Base-by-base conservation (phyloP, 1,140 invertebrate species). In the Hypothenemus hampei region DNA sequence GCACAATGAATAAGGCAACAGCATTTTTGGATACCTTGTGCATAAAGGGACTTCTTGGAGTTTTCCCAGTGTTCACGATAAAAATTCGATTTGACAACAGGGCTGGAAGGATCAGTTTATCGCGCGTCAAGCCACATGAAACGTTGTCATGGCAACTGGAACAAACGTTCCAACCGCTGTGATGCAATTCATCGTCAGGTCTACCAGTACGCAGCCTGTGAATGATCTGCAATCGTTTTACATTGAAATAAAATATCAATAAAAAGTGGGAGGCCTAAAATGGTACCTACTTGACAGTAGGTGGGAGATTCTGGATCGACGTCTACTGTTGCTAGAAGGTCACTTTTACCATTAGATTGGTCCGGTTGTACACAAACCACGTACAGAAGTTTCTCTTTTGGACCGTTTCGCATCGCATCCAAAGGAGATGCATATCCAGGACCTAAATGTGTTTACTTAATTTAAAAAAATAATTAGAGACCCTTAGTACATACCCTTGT, bases 141-240 rank as follows among this genome's bases (percentile, higher is more conserved):
- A 67, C 59, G 26, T 70, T 68, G 1, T 70, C 64, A 41, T 72
- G 64, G 70, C 93, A 97, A 73, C 91, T 94, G 58, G 91, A 93
- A 69, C 95, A 98, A 6, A 91, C 81, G 68, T 98, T 98, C 94
- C 94, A 98, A 0, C 94, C 95, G 13, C 83, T 87, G 69, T 98
- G 95, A 69, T 98, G 95, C 0, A 98, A 69, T 71, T 98, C 95
- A 67, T 98, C 91, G 1, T 84, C 87, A 4, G 78, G 66, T 46
- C 86, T 71, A n/a, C 83, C 82, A 65, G 93, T 86, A 52, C 83
- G 77, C 0, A 91, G 77, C 39, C 91, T 85, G 68, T 91, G 84
- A 41, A 98, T 87, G 3, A 98, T 87, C 94, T 97, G 65, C 23
- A 51, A 41, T 21, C 46, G 23, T 13, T n/a, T 19, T 35, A 21